phyloP scores from a whole-genome alignment of 2,113 vertebrate genomes.

The Nesogale talazaci region DNA sequence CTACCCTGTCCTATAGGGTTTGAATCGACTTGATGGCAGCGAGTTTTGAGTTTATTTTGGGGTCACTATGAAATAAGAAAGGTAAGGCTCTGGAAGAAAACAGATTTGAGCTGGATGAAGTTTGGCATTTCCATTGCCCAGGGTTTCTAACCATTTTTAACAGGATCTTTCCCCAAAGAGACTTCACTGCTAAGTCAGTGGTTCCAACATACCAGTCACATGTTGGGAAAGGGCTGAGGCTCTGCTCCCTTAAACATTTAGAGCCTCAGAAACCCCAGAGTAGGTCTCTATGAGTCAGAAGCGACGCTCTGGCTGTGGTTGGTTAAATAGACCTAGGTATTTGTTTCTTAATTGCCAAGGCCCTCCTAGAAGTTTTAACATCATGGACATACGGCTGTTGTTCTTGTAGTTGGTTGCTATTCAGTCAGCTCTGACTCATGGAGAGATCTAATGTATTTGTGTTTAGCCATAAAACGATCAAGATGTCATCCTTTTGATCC shows the following conservation, averaged over 20 bases:
- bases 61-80: background rate
- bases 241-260: too few relatives aligned
- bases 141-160: background rate
- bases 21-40: too few relatives aligned
- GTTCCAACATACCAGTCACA: too few relatives aligned
- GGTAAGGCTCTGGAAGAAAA: background rate
- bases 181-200: background rate
- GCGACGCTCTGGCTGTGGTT: too few relatives aligned
- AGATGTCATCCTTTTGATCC: background rate
- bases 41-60: too few relatives aligned
- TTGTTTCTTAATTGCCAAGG: background rate
- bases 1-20: too few relatives aligned
- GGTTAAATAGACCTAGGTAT: background rate
- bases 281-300: too few relatives aligned
- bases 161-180: too few relatives aligned
- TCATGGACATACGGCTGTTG: rapidly evolving
- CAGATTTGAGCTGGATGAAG: background rate
- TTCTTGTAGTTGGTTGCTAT: background rate
- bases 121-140: too few relatives aligned
- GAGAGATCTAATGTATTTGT: background rate
- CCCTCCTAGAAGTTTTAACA: background rate
- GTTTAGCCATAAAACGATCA: background rate
- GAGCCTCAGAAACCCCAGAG: too few relatives aligned
- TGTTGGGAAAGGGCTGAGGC: too few relatives aligned
- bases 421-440: background rate